Conservation (phyloP, 2,888 invertebrate species). For the Agelastica alni region DNA sequence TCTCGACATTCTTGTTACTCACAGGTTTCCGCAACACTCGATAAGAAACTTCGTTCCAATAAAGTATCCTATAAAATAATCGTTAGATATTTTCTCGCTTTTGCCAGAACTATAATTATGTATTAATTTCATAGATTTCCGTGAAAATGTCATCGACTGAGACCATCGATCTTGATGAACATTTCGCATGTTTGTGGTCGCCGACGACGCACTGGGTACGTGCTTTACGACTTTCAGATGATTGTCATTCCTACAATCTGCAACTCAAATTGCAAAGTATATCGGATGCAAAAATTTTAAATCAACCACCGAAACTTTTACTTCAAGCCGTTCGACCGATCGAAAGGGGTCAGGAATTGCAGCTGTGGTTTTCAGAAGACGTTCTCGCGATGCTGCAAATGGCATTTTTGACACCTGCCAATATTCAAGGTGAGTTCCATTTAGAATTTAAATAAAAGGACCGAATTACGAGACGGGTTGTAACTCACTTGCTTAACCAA, state of each 20-base stretch:
- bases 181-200: slow-evolving; percentile 46
- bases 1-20: no score
- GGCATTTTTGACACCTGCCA: slow-evolving; percentile 76
- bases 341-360: slow-evolving; percentile 69
- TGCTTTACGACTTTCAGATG: slow-evolving; percentile 62
- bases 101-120: no score
- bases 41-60: no score
- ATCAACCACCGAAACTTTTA: slow-evolving; percentile 44
- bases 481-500: no score
- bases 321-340: slow-evolving; percentile 60
- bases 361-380: slow-evolving; percentile 83
- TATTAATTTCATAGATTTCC: slow-evolving; percentile 43
- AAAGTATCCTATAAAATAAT: no score
- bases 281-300: slow-evolving; percentile 28
- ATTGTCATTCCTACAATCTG: slow-evolving; percentile 69
- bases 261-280: slow-evolving; percentile 53
- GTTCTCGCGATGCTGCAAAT: slow-evolving; percentile 73
- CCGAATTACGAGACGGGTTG: no score
- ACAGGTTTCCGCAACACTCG: no score
- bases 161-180: slow-evolving; percentile 46
- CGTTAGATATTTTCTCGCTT: no score
- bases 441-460: no score
- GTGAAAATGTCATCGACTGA: slow-evolving; percentile 43
- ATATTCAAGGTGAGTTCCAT: slow-evolving; percentile 79
- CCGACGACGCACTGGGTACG: slow-evolving; percentile 52